Evolutionary conservation across 2,797 vertebrate genomes (phyloP).

Genomic region (Sitta carolinensis): DNA sequence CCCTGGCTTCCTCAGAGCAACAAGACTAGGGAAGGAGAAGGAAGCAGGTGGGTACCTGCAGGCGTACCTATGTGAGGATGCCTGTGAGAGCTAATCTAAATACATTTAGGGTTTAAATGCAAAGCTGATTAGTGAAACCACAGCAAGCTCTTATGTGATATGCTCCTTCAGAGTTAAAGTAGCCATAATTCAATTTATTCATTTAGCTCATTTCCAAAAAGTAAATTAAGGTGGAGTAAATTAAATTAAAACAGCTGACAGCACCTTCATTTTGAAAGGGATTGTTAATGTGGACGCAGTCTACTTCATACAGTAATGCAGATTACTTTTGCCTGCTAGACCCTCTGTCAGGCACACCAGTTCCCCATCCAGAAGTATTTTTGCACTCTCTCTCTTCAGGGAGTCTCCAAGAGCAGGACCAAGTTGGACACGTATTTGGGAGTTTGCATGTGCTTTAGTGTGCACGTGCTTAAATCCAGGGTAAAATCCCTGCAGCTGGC

Average conservation of each 20-base stretch:
- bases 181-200: conserved; percentile 63
- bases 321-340: conserved; percentile 11
- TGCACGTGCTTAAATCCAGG: not conserved
- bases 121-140: conserved; percentile 59
- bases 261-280: conserved; percentile 52
- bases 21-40: not conserved
- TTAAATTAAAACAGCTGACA: conserved; percentile 59
- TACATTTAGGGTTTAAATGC: conserved; percentile 51
- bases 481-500: conserved; percentile 22
- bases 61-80: not conserved
- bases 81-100: conserved; percentile 58
- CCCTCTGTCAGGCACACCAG: not conserved
- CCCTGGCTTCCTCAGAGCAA: not conserved
- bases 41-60: conserved; percentile 31
- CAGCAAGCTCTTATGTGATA: conserved; percentile 46
- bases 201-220: conserved; percentile 64
- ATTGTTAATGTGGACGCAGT: not conserved
- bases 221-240: conserved; percentile 57
- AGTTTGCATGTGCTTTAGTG: not conserved
- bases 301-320: not conserved
- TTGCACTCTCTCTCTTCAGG: not conserved
- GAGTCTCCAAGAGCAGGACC: not conserved
- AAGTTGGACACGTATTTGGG: not conserved
- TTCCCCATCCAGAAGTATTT: not conserved
- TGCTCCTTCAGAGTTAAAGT: conserved; percentile 44